Evolutionary conservation across 2,888 invertebrate species (phyloP).

Genomic region (Drosophila barbarae): DNA sequence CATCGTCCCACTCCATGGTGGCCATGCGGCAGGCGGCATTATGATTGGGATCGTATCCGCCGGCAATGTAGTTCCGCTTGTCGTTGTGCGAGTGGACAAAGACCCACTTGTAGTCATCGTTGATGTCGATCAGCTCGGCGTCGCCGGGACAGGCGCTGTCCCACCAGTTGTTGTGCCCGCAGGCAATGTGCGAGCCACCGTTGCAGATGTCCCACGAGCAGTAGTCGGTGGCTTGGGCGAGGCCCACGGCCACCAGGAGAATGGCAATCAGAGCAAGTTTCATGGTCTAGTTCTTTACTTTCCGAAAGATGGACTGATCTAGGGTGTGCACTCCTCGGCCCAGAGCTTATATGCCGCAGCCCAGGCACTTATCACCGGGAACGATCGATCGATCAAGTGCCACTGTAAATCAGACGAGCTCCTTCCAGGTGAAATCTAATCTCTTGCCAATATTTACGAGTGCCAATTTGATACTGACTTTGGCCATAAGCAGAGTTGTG

Average conservation of each 20-base stretch:
- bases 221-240: constrained; percentile 45
- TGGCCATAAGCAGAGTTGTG: background rate
- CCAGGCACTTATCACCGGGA: background rate
- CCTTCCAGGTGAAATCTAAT: constrained; percentile 9
- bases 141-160: constrained; percentile 37
- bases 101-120: constrained; percentile 30
- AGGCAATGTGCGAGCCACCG: constrained; percentile 46
- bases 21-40: constrained; percentile 51
- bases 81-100: constrained; percentile 42
- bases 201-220: constrained; percentile 39
- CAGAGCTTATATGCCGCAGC: constrained; percentile 11
- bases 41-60: constrained; percentile 37
- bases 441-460: constrained; percentile 13
- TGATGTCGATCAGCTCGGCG: constrained; percentile 38
- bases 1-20: constrained; percentile 51
- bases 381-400: background rate
- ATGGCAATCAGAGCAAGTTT: constrained; percentile 17
- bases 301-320: background rate
- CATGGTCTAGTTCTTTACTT: constrained; percentile 7
- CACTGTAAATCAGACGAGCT: constrained; percentile 6
- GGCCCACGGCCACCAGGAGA: constrained; percentile 9
- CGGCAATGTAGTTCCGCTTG: constrained; percentile 48
- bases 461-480: background rate
- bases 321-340: accelerated
- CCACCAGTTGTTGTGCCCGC: constrained; percentile 43